A percentile compares a stretch with the other conserved stretches of the same genome.
phyloP scores from a whole-genome alignment of 2,888 invertebrate genomes.

The Sepioteuthis lessoniana region DNA sequence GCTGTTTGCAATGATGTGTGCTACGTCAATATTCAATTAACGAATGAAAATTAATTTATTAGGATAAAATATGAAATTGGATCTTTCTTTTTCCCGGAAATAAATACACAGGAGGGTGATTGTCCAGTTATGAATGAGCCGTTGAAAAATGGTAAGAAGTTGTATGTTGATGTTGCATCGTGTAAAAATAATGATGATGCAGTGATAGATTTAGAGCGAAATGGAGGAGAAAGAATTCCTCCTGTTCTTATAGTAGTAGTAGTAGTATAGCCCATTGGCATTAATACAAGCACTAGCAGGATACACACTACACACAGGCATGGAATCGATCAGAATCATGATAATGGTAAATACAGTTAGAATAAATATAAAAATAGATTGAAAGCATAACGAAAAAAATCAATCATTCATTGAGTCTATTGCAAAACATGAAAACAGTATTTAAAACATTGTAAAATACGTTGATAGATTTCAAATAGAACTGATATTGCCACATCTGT shows the following conservation, averaged over 20 bases:
- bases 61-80: background rate
- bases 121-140: background rate
- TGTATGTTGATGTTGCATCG: background rate
- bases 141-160: background rate
- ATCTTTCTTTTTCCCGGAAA: background rate
- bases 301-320: background rate
- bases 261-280: background rate
- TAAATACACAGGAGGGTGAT: background rate
- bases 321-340: background rate
- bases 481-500: too few relatives aligned
- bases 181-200: background rate
- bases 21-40: too few relatives aligned
- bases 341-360: constrained; percentile 10
- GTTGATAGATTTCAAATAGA: too few relatives aligned
- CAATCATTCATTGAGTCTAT: background rate
- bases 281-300: background rate
- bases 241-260: background rate
- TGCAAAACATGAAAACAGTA: too few relatives aligned
- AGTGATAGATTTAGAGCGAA: constrained; percentile 12
- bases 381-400: background rate
- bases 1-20: too few relatives aligned
- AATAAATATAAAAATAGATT: background rate
- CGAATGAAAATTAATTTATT: background rate
- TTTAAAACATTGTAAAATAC: too few relatives aligned
- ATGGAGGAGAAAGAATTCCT: background rate